phyloP scores from a whole-genome alignment of 1,140 invertebrate genomes.

The Lepidostoma basale region DNA sequence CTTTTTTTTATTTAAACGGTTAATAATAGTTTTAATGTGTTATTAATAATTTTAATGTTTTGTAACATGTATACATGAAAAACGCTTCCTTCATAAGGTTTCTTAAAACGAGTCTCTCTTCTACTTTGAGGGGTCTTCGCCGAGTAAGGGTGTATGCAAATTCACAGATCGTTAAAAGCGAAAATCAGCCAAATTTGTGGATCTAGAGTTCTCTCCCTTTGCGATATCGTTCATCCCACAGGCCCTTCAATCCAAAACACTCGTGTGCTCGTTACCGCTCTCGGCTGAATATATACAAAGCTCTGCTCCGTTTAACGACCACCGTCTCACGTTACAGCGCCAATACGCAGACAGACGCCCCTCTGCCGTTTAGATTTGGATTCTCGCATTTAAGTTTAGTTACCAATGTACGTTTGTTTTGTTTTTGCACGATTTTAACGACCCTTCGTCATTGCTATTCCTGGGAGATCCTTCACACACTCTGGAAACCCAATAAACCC shows the following conservation, averaged over 20 bases:
- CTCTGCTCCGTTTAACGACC: slow-evolving; percentile 6
- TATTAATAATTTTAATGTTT: too few species aligned
- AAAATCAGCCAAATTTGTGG: slow-evolving; percentile 10
- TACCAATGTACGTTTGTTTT: not conserved
- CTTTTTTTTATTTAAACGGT: too few species aligned
- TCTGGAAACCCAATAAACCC: not conserved
- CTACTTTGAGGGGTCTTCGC: too few species aligned
- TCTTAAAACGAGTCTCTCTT: too few species aligned
- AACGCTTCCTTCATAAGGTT: too few species aligned
- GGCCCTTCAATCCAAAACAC: not conserved
- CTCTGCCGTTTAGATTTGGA: not conserved
- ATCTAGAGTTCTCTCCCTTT: slow-evolving; percentile 13
- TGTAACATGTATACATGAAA: too few species aligned
- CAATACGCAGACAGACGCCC: not conserved
- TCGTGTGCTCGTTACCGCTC: slow-evolving; percentile 7
- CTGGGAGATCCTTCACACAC: not conserved
- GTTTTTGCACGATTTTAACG: not conserved
- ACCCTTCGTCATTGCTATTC: not conserved
- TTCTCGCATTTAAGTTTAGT: not conserved
- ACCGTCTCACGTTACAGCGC: not conserved
- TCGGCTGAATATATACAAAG: not conserved
- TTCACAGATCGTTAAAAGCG: slow-evolving; percentile 12
- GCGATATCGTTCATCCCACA: slow-evolving; percentile 11
- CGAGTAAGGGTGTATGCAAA: too few species aligned
- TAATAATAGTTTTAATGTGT: too few species aligned